These are phyloP conservation scores for Drosophila nr. perissopoda DNA, from an alignment of 2,888 invertebrate genomes.

Conservation along the genomic window DNA sequence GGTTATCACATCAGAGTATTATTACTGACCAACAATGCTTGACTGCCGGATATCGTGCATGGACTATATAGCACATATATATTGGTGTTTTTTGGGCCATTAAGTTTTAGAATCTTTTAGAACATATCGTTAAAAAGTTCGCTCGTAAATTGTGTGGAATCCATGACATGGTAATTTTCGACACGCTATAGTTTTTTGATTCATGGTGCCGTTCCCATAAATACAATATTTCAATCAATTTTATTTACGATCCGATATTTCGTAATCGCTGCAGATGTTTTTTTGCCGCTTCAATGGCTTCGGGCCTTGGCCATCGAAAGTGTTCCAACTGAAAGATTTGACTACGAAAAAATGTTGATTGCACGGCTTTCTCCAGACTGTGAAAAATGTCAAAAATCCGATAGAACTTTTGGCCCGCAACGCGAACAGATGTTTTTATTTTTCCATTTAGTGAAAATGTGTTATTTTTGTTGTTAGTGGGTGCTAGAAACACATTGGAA, in stretches of 20 bases:
- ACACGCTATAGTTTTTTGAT: slow-evolving; percentile 58
- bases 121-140: slow-evolving; percentile 58
- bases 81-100: slow-evolving; percentile 12
- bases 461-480: slow-evolving; percentile 13
- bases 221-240: slow-evolving; percentile 41
- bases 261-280: slow-evolving; percentile 27
- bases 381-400: slow-evolving; percentile 51
- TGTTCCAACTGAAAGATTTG: slow-evolving; percentile 3
- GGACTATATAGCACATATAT: slow-evolving; percentile 32
- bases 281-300: slow-evolving; percentile 9
- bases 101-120: slow-evolving; percentile 32
- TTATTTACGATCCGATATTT: slow-evolving; percentile 34
- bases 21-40: slow-evolving; percentile 8
- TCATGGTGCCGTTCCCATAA: slow-evolving; percentile 46
- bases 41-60: slow-evolving; percentile 13
- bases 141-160: slow-evolving; percentile 58
- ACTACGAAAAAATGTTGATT: slow-evolving; percentile 2
- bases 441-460: slow-evolving; percentile 22
- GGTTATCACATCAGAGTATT: not conserved
- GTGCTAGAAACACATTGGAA: slow-evolving; percentile 52
- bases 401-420: slow-evolving; percentile 24
- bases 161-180: slow-evolving; percentile 30
- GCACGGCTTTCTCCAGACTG: slow-evolving; percentile 61
- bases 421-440: slow-evolving; percentile 62
- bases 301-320: slow-evolving; percentile 51